Evolutionary conservation across 2,888 invertebrate species (phyloP), one percentile per base, ranked within the genome.

Genomic region (Heliconius ethilla): DNA sequence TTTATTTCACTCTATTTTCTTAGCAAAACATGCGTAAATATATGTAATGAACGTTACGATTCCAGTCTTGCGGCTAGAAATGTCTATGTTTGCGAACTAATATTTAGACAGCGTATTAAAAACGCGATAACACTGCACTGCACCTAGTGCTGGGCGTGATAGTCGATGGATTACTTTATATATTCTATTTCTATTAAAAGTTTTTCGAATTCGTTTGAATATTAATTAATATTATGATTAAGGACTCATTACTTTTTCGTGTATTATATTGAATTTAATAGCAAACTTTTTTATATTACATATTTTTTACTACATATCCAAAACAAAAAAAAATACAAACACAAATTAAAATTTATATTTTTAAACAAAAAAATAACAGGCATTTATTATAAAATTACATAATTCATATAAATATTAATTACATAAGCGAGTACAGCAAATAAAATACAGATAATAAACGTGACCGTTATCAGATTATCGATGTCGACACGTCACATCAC

Each of bases 111-210:
- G 77, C 82, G 87, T 87, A 90, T 89, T 89, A 89, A 89, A 88
- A 89, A 88, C 83, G 88, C 88, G 92, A 92, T 92, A 92, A 91
- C 86, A 84, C 84, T 90, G 92, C 92, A 92, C 83, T 83, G 83
- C 70, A 75, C 59, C 27, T 88, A 91, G 90, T 84, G 91, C 83
- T 88, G 89, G 80, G 75, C 74, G 37, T 45, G 40, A 72, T 27
- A 76, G 79, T 65, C 70, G 51, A 65, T 40, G 75, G 25, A 67
- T 63, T 75, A 37, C 45, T 84, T 82, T 81, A 55, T 75, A 27
- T 27, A 4, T 51, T 27, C 18, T n/a, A 2, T 29, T 55, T 27
- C 11, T 22, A 5, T 70, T 70, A 29, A 29, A 29, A 72, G 22
- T 15, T 63, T 63, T 29, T 29, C 22, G 25, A 55, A 22, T 29